phyloP scores from a whole-genome alignment of 1,140 invertebrate species.

The Temnothorax nylanderi region DNA sequence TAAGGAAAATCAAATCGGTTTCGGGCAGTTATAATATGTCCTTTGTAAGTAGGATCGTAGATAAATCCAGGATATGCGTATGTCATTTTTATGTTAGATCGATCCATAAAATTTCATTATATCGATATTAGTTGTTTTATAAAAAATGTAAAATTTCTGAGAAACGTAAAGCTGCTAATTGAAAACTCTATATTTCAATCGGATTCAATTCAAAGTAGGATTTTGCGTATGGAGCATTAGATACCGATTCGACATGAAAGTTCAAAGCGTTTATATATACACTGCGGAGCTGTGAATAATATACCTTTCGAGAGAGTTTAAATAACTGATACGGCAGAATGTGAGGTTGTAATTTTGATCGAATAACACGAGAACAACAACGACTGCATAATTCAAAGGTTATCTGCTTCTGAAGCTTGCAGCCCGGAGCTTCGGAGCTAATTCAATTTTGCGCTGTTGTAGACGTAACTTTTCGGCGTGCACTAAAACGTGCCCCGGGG shows the following conservation, averaged over 20 bases:
- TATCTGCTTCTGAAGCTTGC: conserved; percentile 57
- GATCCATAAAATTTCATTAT: not conserved
- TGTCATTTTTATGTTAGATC: not conserved
- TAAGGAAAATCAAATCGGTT: not conserved
- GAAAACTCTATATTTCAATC: not conserved
- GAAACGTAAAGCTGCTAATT: not conserved
- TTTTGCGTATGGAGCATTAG: not conserved
- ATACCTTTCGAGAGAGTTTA: conserved; percentile 39
- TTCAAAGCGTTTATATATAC: conserved; percentile 27
- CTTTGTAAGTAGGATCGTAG: not conserved
- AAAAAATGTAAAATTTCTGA: not conserved
- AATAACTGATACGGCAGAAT: conserved; percentile 43
- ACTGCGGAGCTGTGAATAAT: conserved; percentile 21
- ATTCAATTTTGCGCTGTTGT: conserved; percentile 60
- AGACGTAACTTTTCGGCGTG: conserved; percentile 60
- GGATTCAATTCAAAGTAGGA: not conserved
- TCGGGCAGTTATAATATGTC: not conserved
- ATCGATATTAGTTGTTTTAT: not conserved
- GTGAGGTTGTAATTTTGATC: conserved; percentile 56
- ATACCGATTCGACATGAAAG: conserved; percentile 3
- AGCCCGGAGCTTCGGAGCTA: conserved; percentile 43
- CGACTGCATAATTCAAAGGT: conserved; percentile 59
- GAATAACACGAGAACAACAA: conserved; percentile 57
- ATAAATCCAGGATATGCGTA: not conserved
- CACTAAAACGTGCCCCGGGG: conserved; percentile 50